Percentiles rank a stretch among this genome's conserved stretches.
phyloP scores from a whole-genome alignment of 2,888 invertebrate genomes.

The Calameuta idolon region DNA sequence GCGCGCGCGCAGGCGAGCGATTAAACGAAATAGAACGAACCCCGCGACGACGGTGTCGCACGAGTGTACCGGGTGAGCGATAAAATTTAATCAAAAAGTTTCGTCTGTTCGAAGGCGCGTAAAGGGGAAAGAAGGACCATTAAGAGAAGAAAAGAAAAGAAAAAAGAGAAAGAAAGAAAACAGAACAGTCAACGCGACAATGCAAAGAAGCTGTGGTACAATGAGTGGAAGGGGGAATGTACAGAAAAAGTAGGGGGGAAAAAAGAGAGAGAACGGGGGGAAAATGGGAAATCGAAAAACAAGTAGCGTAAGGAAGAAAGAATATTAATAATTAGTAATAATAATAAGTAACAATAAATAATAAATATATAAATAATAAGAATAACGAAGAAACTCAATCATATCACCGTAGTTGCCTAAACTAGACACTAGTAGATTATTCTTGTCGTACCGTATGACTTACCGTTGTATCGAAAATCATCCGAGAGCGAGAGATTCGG shows the following conservation, averaged over 20 bases:
- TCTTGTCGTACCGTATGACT: background rate
- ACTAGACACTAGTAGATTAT: constrained; percentile 12
- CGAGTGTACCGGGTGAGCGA: background rate
- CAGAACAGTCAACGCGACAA: no score
- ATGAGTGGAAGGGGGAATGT: background rate
- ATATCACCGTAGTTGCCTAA: constrained; percentile 61
- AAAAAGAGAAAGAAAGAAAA: no score
- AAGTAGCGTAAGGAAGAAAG: background rate
- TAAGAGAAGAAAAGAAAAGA: background rate
- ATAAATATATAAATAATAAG: background rate
- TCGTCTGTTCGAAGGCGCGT: no score
- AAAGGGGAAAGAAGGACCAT: background rate
- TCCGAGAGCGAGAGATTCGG: background rate
- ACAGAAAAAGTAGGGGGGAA: accelerated
- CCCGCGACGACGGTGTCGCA: background rate
- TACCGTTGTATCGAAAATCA: background rate
- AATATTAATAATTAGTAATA: background rate
- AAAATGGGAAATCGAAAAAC: background rate
- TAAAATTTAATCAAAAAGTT: background rate
- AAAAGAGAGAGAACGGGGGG: background rate
- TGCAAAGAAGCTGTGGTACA: background rate
- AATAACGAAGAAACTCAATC: constrained; percentile 45
- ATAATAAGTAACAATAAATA: no score
- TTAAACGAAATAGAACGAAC: background rate
- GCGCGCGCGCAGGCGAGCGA: background rate